A percentile compares a stretch with the other conserved stretches of the same genome.
phyloP scores from a whole-genome alignment of 2,797 vertebrate genomes.

The Clarias laeviceps region DNA sequence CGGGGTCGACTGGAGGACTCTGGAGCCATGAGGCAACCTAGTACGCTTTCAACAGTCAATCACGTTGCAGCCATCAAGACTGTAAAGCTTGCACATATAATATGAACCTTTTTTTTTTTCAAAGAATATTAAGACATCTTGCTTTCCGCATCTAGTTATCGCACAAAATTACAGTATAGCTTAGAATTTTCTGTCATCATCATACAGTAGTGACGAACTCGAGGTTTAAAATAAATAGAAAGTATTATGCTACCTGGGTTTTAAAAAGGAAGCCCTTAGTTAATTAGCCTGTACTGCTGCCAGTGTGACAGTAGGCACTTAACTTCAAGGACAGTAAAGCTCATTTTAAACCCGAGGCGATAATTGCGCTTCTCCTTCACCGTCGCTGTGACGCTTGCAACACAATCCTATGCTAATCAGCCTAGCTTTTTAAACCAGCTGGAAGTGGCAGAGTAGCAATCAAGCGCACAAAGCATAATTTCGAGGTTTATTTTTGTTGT shows the following conservation, averaged over 20 bases:
- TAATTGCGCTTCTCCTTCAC: not conserved
- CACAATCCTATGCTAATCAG: constrained; percentile 32
- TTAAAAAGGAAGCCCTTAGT: not conserved
- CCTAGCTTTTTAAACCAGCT: constrained; percentile 19
- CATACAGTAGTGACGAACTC: not conserved
- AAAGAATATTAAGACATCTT: not conserved
- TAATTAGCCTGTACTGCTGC: not conserved
- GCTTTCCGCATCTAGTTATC: not conserved
- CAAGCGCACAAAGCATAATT: not conserved
- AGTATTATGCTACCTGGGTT: not conserved
- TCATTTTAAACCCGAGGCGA: constrained; percentile 3
- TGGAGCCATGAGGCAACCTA: not conserved
- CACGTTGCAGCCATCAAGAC: not conserved
- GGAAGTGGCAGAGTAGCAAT: not conserved
- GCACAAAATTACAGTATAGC: not conserved
- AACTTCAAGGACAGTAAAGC: constrained; percentile 20
- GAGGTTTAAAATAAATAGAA: not conserved
- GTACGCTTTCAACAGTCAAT: not conserved
- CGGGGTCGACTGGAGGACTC: not conserved
- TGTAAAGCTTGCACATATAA: not conserved
- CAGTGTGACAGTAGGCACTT: not conserved
- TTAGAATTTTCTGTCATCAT: not conserved
- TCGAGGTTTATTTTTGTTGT: not conserved
- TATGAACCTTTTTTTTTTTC: not conserved
- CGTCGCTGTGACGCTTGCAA: not conserved